These are phyloP conservation scores for Chymomyza caudatula DNA, from an alignment of 2,888 invertebrate genomes.

Conservation along the genomic window DNA sequence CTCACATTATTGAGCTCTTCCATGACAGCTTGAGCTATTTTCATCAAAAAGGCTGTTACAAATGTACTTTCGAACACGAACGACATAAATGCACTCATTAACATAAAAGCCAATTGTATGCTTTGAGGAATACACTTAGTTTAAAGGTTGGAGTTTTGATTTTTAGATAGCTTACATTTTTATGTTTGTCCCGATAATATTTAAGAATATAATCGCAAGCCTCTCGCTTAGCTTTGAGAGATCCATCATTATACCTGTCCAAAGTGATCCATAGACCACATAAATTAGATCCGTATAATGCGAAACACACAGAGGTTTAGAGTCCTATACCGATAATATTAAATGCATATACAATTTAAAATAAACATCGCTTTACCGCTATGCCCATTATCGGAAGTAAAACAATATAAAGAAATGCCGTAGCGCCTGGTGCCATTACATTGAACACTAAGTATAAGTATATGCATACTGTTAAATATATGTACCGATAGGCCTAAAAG, in stretches of 20 bases:
- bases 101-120: constrained; percentile 31
- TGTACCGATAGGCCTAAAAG: constrained; percentile 37
- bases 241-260: constrained; percentile 50
- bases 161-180: constrained; percentile 26
- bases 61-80: constrained; percentile 19
- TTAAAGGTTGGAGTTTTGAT: neutral
- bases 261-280: constrained; percentile 11
- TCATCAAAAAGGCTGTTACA: constrained; percentile 47
- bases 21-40: constrained; percentile 38
- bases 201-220: constrained; percentile 16
- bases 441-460: constrained; percentile 47
- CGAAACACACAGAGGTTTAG: constrained; percentile 8
- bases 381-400: constrained; percentile 41
- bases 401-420: constrained; percentile 45
- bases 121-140: constrained; percentile 19
- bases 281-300: constrained; percentile 46
- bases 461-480: constrained; percentile 24
- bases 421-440: constrained; percentile 37
- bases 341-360: neutral
- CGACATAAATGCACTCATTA: neutral
- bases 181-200: constrained; percentile 23
- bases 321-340: constrained; percentile 10
- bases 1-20: constrained; percentile 31
- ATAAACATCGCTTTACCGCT: constrained; percentile 7
- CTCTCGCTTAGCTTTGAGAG: constrained; percentile 37